These are phyloP conservation scores for Pandion haliaetus DNA, from an alignment of 2,113 vertebrate species.

Conservation along the genomic window DNA sequence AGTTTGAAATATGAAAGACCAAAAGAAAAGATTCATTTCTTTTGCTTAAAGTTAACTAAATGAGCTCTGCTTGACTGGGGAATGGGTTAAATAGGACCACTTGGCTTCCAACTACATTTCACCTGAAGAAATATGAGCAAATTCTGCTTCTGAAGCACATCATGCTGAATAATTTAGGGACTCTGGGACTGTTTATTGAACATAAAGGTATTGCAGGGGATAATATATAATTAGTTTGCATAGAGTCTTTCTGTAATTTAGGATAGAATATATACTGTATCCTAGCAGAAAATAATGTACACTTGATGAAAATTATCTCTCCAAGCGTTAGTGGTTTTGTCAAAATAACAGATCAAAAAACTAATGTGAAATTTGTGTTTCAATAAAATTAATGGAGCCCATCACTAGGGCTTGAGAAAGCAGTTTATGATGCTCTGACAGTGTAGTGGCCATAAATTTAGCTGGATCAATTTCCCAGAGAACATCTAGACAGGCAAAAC, in stretches of 20 bases:
- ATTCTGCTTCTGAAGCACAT: neutral
- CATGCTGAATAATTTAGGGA: conserved; percentile 13
- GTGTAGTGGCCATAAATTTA: neutral
- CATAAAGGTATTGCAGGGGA: neutral
- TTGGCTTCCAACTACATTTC: neutral
- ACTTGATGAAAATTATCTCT: neutral
- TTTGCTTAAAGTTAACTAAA: neutral
- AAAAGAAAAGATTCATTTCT: neutral
- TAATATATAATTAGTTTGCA: neutral
- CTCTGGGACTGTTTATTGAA: neutral
- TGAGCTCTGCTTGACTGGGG: neutral
- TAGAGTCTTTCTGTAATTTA: neutral
- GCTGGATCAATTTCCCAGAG: neutral
- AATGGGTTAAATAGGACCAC: neutral
- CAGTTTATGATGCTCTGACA: neutral
- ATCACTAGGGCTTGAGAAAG: neutral
- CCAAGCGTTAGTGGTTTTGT: neutral
- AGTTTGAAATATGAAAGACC: neutral
- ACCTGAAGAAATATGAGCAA: neutral
- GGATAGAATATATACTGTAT: neutral
- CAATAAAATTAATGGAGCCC: neutral
- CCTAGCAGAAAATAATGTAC: neutral
- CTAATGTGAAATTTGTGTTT: neutral
- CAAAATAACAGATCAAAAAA: neutral
- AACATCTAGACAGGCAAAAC: neutral